A percentile compares a stretch with the other conserved stretches of the same genome.
Conservation (phyloP, 1,140 invertebrate species). For the Anastrepha ludens region DNA sequence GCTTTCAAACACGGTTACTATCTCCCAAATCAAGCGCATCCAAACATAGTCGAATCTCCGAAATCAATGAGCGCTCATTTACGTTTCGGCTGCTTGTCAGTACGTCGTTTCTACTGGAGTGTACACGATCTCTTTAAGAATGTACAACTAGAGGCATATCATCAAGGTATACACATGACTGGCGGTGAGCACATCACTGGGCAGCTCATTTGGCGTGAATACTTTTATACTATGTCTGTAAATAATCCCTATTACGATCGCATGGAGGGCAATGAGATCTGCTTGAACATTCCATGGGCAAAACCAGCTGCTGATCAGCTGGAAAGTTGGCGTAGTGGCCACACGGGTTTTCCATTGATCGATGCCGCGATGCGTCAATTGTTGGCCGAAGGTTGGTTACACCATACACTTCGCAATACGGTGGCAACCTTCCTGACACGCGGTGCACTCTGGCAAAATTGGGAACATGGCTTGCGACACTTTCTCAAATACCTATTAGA, state of each 20-base stretch:
- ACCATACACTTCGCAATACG: conserved; percentile 83
- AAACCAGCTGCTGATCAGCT: conserved; percentile 75
- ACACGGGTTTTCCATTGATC: conserved; percentile 86
- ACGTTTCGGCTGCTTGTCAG: conserved; percentile 80
- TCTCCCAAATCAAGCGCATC: conserved; percentile 81
- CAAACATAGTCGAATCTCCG: conserved; percentile 81
- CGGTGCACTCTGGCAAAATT: conserved; percentile 84
- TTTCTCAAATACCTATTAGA: conserved; percentile 82
- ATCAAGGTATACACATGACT: conserved; percentile 62
- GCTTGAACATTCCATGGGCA: conserved; percentile 84
- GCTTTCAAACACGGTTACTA: conserved; percentile 78
- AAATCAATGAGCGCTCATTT: conserved; percentile 82
- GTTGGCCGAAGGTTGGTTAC: conserved; percentile 78
- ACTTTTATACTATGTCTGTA: conserved; percentile 86
- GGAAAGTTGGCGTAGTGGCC: conserved; percentile 80
- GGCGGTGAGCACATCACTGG: conserved; percentile 76
- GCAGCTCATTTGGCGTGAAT: conserved; percentile 87
- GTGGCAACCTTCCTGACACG: conserved; percentile 84
- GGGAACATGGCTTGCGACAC: conserved; percentile 82
- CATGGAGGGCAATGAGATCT: conserved; percentile 84
- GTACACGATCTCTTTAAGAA: conserved; percentile 79
- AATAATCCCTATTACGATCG: conserved; percentile 80
- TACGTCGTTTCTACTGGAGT: conserved; percentile 80
- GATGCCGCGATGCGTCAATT: conserved; percentile 85
- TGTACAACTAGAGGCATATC: conserved; percentile 76